Evolutionary conservation across 2,797 vertebrate species (phyloP).

Genomic region (Pelobates cultripes): DNA sequence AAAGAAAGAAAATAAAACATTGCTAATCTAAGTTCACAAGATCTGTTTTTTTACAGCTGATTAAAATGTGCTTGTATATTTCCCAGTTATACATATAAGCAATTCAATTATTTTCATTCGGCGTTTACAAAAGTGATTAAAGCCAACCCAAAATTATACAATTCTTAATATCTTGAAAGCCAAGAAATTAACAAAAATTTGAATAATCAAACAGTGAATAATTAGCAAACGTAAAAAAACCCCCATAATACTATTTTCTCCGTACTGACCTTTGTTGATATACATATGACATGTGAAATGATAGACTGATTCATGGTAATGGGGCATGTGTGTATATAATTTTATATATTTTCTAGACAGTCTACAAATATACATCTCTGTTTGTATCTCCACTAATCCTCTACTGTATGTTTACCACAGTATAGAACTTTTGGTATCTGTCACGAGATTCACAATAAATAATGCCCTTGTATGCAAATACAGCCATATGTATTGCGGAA

Average conservation of each 20-base stretch:
- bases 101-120: background rate
- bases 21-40: too few relatives aligned
- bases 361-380: background rate
- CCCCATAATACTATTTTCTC: background rate
- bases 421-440: constrained; percentile 3
- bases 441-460: constrained; percentile 1
- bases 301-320: background rate
- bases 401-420: background rate
- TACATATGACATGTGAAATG: background rate
- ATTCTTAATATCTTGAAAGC: background rate
- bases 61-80: too few relatives aligned
- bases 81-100: too few relatives aligned
- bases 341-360: background rate
- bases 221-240: background rate
- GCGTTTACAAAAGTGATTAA: background rate
- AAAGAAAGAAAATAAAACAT: too few relatives aligned
- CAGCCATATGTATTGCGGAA: constrained; percentile 31
- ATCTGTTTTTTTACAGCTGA: too few relatives aligned
- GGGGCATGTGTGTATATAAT: background rate
- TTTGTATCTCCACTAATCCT: background rate
- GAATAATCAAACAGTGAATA: background rate
- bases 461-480: background rate
- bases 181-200: background rate
- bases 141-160: background rate
- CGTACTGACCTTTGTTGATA: background rate